phyloP scores from a whole-genome alignment of 2,113 vertebrate species.

The Charadrius vociferus region DNA sequence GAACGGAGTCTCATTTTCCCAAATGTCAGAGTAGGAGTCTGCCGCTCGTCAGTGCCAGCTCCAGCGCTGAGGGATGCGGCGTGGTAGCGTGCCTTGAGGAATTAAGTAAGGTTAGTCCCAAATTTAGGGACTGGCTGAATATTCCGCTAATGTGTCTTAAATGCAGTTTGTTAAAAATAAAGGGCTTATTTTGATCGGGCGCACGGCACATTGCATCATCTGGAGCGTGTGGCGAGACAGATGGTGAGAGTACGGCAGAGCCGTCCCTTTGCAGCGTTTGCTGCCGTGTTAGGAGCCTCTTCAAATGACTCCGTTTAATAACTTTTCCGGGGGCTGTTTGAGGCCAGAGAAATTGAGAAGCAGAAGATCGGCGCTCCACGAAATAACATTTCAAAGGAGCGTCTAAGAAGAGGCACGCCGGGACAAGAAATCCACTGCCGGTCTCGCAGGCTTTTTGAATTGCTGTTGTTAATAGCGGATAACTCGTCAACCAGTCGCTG shows the following conservation, averaged over 20 bases:
- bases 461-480: background rate
- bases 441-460: fast-evolving
- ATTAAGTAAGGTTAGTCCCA: background rate
- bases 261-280: background rate
- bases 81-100: background rate
- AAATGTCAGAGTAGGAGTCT: conserved; percentile 10
- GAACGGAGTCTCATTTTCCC: background rate
- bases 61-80: background rate
- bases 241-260: background rate
- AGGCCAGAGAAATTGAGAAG: background rate
- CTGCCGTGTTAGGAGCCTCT: background rate
- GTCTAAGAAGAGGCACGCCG: no score
- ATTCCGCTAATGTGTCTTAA: background rate
- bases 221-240: background rate
- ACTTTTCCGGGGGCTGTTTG: background rate
- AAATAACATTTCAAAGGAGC: background rate
- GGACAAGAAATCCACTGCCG: background rate
- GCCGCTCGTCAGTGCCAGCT: background rate
- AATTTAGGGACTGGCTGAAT: background rate
- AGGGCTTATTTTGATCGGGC: background rate
- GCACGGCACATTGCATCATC: background rate
- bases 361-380: background rate
- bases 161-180: background rate
- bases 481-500: background rate
- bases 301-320: fast-evolving